phyloP scores from a whole-genome alignment of 2,113 vertebrate species.

The Gymnogyps californianus region DNA sequence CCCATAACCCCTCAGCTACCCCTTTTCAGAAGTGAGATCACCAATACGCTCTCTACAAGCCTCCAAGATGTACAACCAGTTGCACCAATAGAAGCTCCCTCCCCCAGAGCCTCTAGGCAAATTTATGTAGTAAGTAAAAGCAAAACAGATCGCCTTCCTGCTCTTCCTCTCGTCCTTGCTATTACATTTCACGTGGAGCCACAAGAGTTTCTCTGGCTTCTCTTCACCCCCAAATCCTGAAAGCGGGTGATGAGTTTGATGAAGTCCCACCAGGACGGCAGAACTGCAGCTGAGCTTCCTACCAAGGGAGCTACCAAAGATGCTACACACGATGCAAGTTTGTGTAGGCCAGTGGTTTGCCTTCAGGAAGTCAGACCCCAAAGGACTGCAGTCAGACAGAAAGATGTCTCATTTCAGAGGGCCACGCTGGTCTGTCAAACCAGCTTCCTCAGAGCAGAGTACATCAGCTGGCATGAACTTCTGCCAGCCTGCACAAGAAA shows the following conservation, averaged over 20 bases:
- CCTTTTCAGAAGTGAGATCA: neutral
- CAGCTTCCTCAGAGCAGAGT: neutral
- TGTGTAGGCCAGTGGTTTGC: neutral
- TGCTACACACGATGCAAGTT: neutral
- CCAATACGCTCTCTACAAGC: neutral
- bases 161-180: neutral
- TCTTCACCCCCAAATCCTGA: neutral
- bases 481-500: neutral
- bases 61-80: neutral
- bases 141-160: neutral
- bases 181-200: neutral
- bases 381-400: neutral
- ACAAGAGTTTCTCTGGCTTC: neutral
- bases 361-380: neutral
- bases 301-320: neutral
- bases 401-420: neutral
- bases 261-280: neutral
- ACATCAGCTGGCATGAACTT: neutral
- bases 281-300: neutral
- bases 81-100: neutral
- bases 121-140: neutral
- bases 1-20: neutral
- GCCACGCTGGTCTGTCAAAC: neutral
- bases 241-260: neutral
- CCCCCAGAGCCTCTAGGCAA: neutral